phyloP scores from a whole-genome alignment of 1,140 invertebrate species.

The Drosophila takahashii region DNA sequence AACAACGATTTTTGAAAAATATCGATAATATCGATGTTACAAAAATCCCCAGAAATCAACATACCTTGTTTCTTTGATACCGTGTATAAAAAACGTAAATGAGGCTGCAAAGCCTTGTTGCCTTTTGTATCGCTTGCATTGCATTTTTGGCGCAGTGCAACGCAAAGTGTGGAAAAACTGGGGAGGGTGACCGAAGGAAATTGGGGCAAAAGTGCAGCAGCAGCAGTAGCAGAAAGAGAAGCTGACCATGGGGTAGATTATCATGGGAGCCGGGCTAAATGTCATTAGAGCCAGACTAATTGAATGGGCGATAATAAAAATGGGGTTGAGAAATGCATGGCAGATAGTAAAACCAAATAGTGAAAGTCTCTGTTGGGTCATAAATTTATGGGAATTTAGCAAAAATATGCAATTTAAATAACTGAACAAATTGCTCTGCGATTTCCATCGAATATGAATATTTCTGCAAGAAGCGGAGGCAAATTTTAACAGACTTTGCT shows the following conservation, averaged over 20 bases:
- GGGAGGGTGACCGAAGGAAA: conserved; percentile 18
- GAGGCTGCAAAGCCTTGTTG: conserved; percentile 57
- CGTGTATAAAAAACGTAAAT: conserved; percentile 26
- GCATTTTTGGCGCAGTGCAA: conserved; percentile 57
- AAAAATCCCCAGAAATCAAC: no score
- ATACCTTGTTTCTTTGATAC: not conserved
- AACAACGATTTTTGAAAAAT: no score
- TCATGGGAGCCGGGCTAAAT: conserved; percentile 25
- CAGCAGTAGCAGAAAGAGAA: conserved; percentile 2
- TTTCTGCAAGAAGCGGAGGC: not conserved
- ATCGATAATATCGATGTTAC: no score
- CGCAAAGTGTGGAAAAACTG: conserved; percentile 7
- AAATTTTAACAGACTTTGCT: conserved; percentile 55
- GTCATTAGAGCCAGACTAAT: conserved; percentile 54
- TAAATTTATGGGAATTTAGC: conserved; percentile 46
- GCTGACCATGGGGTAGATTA: conserved; percentile 17
- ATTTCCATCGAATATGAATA: conserved; percentile 17
- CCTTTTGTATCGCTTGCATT: conserved; percentile 35
- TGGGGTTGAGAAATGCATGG: not conserved
- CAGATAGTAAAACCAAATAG: conserved; percentile 8
- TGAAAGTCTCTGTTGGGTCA: conserved; percentile 23
- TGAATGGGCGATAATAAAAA: conserved; percentile 35
- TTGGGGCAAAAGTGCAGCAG: conserved; percentile 58
- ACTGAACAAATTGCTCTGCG: conserved; percentile 26
- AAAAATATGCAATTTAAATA: conserved; percentile 55